Percentiles rank a stretch among this genome's conserved stretches.
Conservation (phyloP, 2,888 invertebrate species). For the Drosophila quinaria region DNA sequence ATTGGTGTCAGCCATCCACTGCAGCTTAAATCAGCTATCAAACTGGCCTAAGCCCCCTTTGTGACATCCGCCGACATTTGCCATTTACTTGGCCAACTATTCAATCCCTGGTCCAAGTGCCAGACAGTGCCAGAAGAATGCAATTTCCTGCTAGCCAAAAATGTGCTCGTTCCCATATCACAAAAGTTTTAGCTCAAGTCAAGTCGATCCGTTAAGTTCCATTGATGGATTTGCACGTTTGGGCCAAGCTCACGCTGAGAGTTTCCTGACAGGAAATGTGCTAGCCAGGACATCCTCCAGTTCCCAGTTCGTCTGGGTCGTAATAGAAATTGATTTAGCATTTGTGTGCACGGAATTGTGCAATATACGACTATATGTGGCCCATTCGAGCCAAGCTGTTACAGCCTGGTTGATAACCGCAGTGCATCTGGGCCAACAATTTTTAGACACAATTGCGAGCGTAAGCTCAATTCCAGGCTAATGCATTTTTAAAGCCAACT, state of each 20-base stretch:
- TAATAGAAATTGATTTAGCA: conserved; percentile 76
- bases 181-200: conserved; percentile 33
- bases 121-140: conserved; percentile 61
- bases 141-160: conserved; percentile 69
- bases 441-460: conserved; percentile 18
- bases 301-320: conserved; percentile 46
- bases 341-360: conserved; percentile 73
- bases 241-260: conserved; percentile 19
- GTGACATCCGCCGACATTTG: conserved; percentile 60
- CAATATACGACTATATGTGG: conserved; percentile 65
- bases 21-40: conserved; percentile 12
- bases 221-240: conserved; percentile 73
- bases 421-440: conserved; percentile 46
- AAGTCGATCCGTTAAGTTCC: conserved; percentile 26
- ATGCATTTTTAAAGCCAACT: conserved; percentile 74
- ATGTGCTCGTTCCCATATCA: conserved; percentile 42
- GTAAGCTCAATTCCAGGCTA: conserved; percentile 47
- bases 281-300: conserved; percentile 66
- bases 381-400: conserved; percentile 24
- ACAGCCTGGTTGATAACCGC: conserved; percentile 55
- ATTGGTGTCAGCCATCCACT: not conserved
- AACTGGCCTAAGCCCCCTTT: conserved; percentile 17
- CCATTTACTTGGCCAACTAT: conserved; percentile 33
- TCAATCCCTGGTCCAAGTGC: conserved; percentile 4
- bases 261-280: conserved; percentile 73